A percentile compares a stretch with the other conserved stretches of the same genome.
Evolutionary conservation across 1,140 invertebrate species (phyloP).

Genomic region (Galleria mellonella): DNA sequence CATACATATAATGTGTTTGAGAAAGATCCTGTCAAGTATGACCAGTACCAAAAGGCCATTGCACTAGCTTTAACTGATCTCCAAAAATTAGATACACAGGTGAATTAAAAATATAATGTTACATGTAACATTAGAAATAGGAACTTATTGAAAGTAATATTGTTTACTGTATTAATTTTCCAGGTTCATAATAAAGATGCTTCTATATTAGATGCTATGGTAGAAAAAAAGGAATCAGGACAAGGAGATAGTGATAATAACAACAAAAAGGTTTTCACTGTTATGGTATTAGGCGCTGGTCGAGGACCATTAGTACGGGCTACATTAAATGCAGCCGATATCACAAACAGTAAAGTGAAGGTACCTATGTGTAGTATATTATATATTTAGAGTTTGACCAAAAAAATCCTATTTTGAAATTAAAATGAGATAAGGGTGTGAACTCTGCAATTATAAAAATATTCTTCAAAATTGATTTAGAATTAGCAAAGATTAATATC

Average conservation of each 20-base stretch:
- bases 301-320: conserved; percentile 94
- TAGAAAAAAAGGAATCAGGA: conserved; percentile 12
- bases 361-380: conserved; percentile 19
- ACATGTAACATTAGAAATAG: no score
- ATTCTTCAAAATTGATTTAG: no score
- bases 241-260: conserved; percentile 19
- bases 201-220: background rate
- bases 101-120: no score
- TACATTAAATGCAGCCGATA: conserved; percentile 85
- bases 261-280: conserved; percentile 64
- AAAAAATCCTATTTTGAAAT: no score
- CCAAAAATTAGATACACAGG: conserved; percentile 19
- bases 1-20: conserved; percentile 99
- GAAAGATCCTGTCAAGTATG: conserved; percentile 97
- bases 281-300: conserved; percentile 97
- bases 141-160: no score
- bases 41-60: conserved; percentile 91
- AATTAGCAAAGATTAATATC: no score
- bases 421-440: no score
- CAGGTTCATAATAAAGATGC: background rate
- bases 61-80: conserved; percentile 81
- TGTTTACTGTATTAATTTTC: no score
- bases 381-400: no score
- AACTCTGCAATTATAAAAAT: no score
- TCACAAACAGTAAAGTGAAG: conserved; percentile 77